phyloP scores from a whole-genome alignment of 2,888 invertebrate genomes.

The Nesidiocoris tenuis region DNA sequence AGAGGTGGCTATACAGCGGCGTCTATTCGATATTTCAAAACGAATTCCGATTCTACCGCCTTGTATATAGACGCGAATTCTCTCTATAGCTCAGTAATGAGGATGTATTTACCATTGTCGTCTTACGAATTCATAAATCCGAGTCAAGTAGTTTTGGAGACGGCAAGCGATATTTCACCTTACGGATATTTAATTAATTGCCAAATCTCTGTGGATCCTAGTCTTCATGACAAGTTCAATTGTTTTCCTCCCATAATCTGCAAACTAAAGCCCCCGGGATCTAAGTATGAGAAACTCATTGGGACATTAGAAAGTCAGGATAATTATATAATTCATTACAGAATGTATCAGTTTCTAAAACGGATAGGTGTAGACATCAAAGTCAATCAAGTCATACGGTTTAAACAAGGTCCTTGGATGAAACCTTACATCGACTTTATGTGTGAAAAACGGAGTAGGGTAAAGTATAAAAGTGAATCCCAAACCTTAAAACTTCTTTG shows the following conservation, averaged over 20 bases:
- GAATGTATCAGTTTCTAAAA: background rate
- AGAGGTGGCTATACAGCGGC: background rate
- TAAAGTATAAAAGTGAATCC: background rate
- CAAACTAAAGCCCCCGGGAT: background rate
- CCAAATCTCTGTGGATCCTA: background rate
- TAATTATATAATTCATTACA: background rate
- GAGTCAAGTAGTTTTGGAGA: background rate
- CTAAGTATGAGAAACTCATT: conserved; percentile 8
- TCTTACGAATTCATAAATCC: background rate
- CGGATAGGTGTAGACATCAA: conserved; percentile 2
- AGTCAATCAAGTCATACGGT: conserved; percentile 7
- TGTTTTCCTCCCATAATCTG: background rate
- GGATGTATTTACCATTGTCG: background rate
- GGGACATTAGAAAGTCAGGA: background rate
- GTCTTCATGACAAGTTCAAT: background rate
- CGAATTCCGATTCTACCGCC: background rate
- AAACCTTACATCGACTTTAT: background rate
- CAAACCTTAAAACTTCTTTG: conserved; percentile 3
- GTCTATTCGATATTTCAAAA: background rate
- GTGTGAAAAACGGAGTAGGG: background rate
- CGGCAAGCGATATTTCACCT: background rate
- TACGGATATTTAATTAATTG: background rate
- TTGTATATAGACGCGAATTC: background rate
- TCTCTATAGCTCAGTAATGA: background rate
- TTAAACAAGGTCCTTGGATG: conserved; percentile 11